Evolutionary conservation across 2,888 invertebrate species (phyloP).

Genomic region (Xestia xanthographa): DNA sequence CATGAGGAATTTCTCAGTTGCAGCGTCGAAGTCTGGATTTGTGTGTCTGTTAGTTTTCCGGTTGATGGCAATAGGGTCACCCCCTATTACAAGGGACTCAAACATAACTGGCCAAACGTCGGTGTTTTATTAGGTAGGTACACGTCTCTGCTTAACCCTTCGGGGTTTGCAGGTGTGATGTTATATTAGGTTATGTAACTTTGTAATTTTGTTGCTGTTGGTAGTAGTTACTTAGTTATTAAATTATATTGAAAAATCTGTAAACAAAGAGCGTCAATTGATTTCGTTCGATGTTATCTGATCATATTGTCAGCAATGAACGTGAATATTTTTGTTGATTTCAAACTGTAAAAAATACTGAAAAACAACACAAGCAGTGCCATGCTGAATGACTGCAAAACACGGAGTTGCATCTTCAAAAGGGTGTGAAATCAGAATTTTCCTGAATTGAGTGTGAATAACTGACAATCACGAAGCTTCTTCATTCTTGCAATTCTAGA

Average conservation of each 20-base stretch:
- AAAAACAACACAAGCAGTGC: not conserved
- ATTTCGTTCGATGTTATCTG: not conserved
- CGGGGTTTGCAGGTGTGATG: too few relatives aligned
- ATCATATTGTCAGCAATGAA: not conserved
- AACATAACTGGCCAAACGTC: too few relatives aligned
- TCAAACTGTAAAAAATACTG: not conserved
- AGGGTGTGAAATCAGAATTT: not conserved
- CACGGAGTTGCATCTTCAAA: not conserved
- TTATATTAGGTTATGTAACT: not conserved
- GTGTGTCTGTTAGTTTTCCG: too few relatives aligned
- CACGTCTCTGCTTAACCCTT: too few relatives aligned
- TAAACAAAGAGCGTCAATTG: not conserved
- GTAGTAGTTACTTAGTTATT: conserved; percentile 7
- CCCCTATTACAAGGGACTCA: too few relatives aligned
- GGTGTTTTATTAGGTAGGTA: too few relatives aligned
- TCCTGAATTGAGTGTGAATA: not conserved
- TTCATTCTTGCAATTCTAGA: not conserved
- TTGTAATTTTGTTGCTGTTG: conserved; percentile 21
- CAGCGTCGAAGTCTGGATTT: too few relatives aligned
- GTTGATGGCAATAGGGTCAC: too few relatives aligned
- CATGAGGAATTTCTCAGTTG: too few relatives aligned
- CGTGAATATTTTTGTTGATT: not conserved
- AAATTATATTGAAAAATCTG: not conserved
- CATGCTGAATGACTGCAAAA: not conserved
- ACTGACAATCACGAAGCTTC: not conserved